Evolutionary conservation across 2,797 vertebrate species (phyloP).

Genomic region (Rhabdomys pumilio): DNA sequence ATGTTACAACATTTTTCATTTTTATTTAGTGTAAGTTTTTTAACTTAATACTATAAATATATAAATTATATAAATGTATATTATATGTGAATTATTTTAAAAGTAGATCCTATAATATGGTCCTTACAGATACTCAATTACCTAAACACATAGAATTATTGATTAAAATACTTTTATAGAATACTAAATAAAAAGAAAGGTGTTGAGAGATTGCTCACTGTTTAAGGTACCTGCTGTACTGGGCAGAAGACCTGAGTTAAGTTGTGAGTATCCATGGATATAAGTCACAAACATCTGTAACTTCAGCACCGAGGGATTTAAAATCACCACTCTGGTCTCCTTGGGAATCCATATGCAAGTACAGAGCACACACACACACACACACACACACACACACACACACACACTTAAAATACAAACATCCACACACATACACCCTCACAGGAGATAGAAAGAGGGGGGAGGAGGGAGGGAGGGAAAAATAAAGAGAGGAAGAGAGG

Average conservation of each 20-base stretch:
- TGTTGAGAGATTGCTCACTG: neutral
- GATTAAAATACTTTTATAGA: neutral
- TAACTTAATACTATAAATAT: neutral
- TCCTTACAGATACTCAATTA: neutral
- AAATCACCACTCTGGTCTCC: neutral
- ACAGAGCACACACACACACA: neutral
- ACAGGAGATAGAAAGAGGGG: neutral
- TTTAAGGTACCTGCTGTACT: neutral
- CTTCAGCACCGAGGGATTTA: neutral
- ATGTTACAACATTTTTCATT: neutral
- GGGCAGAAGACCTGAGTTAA: neutral
- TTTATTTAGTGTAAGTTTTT: conserved; percentile 10
- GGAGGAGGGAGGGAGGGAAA: neutral
- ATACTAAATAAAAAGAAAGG: neutral
- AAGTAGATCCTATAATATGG: neutral
- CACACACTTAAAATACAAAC: neutral
- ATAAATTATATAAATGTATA: neutral
- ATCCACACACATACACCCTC: neutral
- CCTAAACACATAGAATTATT: conserved; percentile 34
- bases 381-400: neutral
- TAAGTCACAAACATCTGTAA: neutral
- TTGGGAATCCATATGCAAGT: neutral
- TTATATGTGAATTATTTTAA: conserved; percentile 8
- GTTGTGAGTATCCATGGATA: neutral
- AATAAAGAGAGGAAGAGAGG: neutral